phyloP scores from a whole-genome alignment of 2,113 vertebrate species.

The Numenius arquata region DNA sequence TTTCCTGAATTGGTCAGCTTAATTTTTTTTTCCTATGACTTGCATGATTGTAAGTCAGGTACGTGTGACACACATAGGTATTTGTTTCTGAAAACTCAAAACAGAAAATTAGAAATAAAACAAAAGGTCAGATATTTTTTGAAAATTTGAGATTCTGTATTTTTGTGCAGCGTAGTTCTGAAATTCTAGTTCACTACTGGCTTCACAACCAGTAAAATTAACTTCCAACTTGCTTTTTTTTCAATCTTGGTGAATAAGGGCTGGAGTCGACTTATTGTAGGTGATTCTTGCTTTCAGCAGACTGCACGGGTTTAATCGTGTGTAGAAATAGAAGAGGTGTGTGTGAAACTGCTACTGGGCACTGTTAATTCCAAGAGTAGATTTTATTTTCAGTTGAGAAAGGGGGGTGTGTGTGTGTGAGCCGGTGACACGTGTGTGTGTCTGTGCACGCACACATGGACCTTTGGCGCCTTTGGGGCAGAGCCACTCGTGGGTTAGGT shows the following conservation, averaged over 20 bases:
- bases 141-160: accelerated
- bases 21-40: not conserved
- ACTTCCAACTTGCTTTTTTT: not conserved
- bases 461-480: not conserved
- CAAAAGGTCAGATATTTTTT: not conserved
- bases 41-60: not conserved
- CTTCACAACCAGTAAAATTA: not conserved
- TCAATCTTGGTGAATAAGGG: not conserved
- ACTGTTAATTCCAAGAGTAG: not conserved
- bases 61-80: not conserved
- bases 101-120: not conserved
- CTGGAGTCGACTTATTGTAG: not conserved
- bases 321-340: not conserved
- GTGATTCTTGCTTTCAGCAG: not conserved
- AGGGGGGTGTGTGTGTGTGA: not conserved
- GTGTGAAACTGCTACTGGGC: not conserved
- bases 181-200: not conserved
- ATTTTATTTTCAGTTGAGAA: not conserved
- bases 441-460: not conserved
- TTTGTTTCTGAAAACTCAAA: not conserved
- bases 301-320: not conserved
- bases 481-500: not conserved
- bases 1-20: not conserved
- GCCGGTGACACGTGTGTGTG: not conserved
- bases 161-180: not conserved